Evolutionary conservation across 2,888 invertebrate genomes (phyloP), one percentile per base, ranked within the genome.

Genomic region (Portevinia maculata): DNA sequence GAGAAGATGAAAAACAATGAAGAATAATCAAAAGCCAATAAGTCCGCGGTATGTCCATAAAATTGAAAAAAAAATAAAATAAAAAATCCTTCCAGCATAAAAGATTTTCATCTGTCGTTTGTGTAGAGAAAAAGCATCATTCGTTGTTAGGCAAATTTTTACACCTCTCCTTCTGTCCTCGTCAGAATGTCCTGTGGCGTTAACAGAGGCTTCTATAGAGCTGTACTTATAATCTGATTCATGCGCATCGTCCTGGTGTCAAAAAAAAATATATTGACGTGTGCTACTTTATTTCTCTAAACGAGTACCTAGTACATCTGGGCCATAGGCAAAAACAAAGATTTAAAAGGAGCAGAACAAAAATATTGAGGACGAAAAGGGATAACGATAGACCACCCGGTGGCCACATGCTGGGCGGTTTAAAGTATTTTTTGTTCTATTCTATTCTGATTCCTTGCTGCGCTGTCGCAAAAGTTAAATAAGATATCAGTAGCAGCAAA

Each of bases 341-440:
- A 39, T 37, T 15, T 13, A 13, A 39, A 50, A 52, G 41, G 24
- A 52, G 17, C n/a, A 39, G 44, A 57, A 60, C 41, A 59, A 60
- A 17, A 59, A 50, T 44, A 71, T 48, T 17, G 32, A 79, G 71
- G 57, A 75, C 44, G 57, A 15, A 76, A 53, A 60, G 55, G 65
- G 79, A 75, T 69, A 81, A 65, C 46, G 53, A 76, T 60, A 81
- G 78, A 73, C 71, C 76, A 83, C 83, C 83, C 78, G 83, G 83
- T 83, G 83, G 62, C 55, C 83, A 67, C 83, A 83, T 83, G 83
- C 83, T 78, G 78, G 55, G 78, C 71, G 48, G 39, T 55, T 70
- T 50, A 75, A 69, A 74, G 73, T 52, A 60, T 59, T 65, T 30
- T 19, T 53, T 52, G 24, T 64, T 13, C n/a, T 24, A 1, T 59